Percentiles rank a stretch among this genome's conserved stretches.
These are phyloP conservation scores for Clarias platycephalus DNA, from an alignment of 2,797 vertebrate species.

Conservation along the genomic window DNA sequence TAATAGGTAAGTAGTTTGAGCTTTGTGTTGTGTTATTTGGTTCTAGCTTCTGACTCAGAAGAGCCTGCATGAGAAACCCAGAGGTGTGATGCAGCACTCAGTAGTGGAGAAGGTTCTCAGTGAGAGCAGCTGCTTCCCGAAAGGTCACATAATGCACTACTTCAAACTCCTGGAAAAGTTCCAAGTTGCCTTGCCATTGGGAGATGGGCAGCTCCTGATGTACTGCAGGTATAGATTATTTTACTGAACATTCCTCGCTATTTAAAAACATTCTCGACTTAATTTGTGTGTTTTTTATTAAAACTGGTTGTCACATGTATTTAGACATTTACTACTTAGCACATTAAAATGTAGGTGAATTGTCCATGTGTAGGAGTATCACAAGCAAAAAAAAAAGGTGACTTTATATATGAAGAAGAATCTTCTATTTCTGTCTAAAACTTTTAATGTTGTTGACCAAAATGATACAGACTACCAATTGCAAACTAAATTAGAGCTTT, in stretches of 20 bases:
- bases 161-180: constrained; percentile 95
- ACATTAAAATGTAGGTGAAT: not conserved
- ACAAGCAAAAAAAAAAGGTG: not conserved
- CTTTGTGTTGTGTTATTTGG: constrained; percentile 17
- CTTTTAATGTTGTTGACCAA: not conserved
- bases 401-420: not conserved
- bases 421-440: not conserved
- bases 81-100: constrained; percentile 84
- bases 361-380: not conserved
- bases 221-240: constrained; percentile 83
- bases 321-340: not conserved
- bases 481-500: not conserved
- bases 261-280: not conserved
- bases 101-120: constrained; percentile 84
- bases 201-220: constrained; percentile 88
- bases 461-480: not conserved
- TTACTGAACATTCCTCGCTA: not conserved
- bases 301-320: not conserved
- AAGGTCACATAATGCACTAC: constrained; percentile 83
- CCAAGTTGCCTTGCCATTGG: constrained; percentile 89
- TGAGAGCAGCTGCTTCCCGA: constrained; percentile 85
- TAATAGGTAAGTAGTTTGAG: not conserved
- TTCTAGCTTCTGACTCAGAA: constrained; percentile 83
- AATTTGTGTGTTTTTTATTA: not conserved
- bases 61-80: constrained; percentile 77